These are phyloP conservation scores for Ceyx melanurus DNA, from an alignment of 2,113 vertebrate species.

Conservation along the genomic window DNA sequence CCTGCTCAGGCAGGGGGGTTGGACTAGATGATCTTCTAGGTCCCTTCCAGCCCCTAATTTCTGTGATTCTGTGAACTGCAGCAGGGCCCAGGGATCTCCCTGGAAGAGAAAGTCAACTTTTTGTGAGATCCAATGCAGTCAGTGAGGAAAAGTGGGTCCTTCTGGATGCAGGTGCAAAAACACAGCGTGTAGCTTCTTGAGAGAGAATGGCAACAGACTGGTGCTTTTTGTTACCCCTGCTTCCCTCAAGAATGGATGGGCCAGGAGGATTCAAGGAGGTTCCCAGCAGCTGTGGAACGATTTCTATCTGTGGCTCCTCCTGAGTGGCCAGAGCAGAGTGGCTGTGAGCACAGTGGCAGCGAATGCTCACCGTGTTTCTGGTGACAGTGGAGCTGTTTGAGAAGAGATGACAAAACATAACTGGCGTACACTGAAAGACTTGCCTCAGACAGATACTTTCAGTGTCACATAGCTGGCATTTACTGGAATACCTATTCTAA, in stretches of 20 bases:
- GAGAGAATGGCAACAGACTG: background rate
- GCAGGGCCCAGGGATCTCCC: background rate
- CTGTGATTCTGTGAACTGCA: background rate
- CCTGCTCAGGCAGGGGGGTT: too few relatives aligned
- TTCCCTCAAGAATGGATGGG: background rate
- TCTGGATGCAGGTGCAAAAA: background rate
- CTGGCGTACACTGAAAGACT: slow-evolving; percentile 4
- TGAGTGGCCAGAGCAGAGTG: background rate
- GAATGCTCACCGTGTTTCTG: background rate
- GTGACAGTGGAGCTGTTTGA: slow-evolving; percentile 33
- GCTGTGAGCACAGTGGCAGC: background rate
- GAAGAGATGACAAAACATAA: slow-evolving; percentile 45
- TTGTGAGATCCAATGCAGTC: background rate
- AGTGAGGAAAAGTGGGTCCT: background rate
- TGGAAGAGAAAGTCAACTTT: background rate
- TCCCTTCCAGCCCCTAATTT: too few relatives aligned
- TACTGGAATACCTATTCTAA: slow-evolving; percentile 61
- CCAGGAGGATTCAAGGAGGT: background rate
- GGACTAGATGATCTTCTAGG: too few relatives aligned
- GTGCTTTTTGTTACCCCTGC: background rate
- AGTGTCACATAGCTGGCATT: slow-evolving; percentile 49
- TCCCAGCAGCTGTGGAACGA: background rate
- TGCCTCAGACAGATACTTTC: slow-evolving; percentile 39
- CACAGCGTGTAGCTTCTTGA: fast-evolving
- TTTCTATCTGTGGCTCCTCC: background rate